Evolutionary conservation across 35 echinoderm and acorn worm genomes (phyloP).

Genomic region (Amphiura filiformis): DNA sequence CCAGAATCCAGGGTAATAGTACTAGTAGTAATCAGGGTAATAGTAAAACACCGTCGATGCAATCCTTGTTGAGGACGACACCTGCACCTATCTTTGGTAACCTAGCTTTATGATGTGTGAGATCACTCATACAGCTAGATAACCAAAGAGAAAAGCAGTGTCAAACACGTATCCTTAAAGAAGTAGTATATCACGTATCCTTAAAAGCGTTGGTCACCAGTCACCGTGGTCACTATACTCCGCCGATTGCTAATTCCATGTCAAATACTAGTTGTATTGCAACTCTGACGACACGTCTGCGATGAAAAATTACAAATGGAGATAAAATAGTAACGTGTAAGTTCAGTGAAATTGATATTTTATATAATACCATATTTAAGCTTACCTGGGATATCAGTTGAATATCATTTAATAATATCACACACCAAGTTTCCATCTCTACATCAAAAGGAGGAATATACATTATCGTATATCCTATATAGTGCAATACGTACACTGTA

Average conservation of each 20-base stretch:
- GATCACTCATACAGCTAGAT: constrained; percentile 79
- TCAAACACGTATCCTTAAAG: background rate
- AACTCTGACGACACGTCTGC: background rate
- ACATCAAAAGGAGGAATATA: no score
- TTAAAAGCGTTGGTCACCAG: background rate
- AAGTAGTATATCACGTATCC: background rate
- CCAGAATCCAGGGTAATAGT: no score
- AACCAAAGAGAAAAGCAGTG: constrained; percentile 71
- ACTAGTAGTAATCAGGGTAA: no score
- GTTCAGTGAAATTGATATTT: no score
- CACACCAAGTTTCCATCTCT: no score
- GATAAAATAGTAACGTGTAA: background rate
- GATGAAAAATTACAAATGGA: background rate
- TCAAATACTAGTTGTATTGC: background rate
- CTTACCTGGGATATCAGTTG: no score
- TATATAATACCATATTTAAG: no score
- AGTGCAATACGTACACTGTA: no score
- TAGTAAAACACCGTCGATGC: no score
- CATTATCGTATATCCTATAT: no score
- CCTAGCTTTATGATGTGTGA: constrained; percentile 71
- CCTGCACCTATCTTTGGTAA: constrained; percentile 76
- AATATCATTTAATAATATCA: no score
- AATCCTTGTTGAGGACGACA: background rate
- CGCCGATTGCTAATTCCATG: background rate
- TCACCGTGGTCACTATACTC: background rate